Percentiles rank a stretch among this genome's conserved stretches.
phyloP scores from a whole-genome alignment of 2,888 invertebrate genomes.

The Aphodius granarius region DNA sequence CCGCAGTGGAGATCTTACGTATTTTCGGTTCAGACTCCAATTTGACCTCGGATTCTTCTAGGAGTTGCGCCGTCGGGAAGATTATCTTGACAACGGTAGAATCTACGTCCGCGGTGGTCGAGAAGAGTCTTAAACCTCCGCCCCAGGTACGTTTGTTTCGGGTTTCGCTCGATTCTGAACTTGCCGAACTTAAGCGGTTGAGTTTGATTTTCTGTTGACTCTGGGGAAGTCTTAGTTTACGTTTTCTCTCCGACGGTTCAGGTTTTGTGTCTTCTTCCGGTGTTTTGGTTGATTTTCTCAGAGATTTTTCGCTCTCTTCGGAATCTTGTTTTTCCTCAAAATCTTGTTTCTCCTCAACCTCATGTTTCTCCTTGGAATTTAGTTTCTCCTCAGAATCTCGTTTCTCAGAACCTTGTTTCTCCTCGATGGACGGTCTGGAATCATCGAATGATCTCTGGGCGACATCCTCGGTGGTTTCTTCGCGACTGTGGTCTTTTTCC shows the following conservation, averaged over 20 bases:
- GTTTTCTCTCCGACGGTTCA: constrained; percentile 6
- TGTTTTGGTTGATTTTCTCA: not conserved
- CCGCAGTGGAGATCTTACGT: constrained; percentile 30
- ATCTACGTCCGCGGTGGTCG: constrained; percentile 31
- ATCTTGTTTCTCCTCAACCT: not conserved
- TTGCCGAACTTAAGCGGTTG: constrained; percentile 4
- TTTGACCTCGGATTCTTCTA: constrained; percentile 47
- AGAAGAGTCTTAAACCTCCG: constrained; percentile 22
- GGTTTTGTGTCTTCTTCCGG: not conserved
- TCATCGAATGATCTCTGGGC: not conserved
- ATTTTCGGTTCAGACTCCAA: constrained; percentile 40
- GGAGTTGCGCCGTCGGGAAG: constrained; percentile 45
- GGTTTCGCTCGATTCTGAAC: not conserved
- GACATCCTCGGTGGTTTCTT: not conserved
- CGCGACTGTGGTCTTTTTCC: not conserved
- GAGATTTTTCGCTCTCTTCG: not conserved
- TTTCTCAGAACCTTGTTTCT: not conserved
- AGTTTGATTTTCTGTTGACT: constrained; percentile 2
- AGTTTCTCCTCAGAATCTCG: no score
- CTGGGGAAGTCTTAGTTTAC: not conserved
- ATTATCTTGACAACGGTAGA: constrained; percentile 45
- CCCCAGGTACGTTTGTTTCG: constrained; percentile 21
- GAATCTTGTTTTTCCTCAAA: not conserved
- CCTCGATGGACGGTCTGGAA: not conserved
- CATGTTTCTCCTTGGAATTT: not conserved